Base-by-base conservation (phyloP, 2,113 vertebrate genomes). In the Pipra filicauda region DNA sequence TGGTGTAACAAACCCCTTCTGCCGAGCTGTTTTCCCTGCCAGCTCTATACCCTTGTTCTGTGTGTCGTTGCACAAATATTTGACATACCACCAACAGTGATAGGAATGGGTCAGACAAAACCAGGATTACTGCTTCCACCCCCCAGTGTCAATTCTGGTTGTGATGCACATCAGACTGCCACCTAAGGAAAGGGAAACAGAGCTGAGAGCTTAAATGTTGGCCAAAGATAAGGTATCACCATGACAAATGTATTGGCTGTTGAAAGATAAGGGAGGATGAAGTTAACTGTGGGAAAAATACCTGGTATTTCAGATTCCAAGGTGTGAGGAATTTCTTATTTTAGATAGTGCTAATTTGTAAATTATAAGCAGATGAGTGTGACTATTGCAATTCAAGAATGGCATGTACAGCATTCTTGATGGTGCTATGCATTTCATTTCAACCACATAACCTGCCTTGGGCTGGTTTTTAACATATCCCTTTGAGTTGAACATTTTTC, bases 391-490 rank as follows among this genome's bases (percentile, higher is more conserved):
- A 3, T 85, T 83, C 78, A 82, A 72, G 82, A 85, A 70, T 49
- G 48, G 51, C 66, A 31, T 26, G 41, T 79, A 55, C 71, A 92
- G n/a, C 7, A 0, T 72, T 73, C 71, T 33, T 48, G 52, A 85
- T 93, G 76, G 80, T 85, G 77, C 80, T 90, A 15, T 57, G 51
- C 83, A 49, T 95, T 96, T 91, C 30, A 33, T 85, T 94, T 89
- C 85, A 92, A 73, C 95, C 91, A 64, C 82, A 72, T 72, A 90
- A 96, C 95, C 95, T 97, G 94, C 92, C 93, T 72, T 61, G 76
- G 94, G 73, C 85, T 95, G 69, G 51, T 82, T 94, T 96, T 90
- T 85, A 85, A 86, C 49, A 44, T 87, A 83, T 12, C 33, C 52
- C 30, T 91, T 89, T 35, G 85, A 77, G 79, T 8, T 95, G 88